These are phyloP conservation scores for Glaucomys volans DNA, from an alignment of 2,113 vertebrate genomes.

Conservation along the genomic window DNA sequence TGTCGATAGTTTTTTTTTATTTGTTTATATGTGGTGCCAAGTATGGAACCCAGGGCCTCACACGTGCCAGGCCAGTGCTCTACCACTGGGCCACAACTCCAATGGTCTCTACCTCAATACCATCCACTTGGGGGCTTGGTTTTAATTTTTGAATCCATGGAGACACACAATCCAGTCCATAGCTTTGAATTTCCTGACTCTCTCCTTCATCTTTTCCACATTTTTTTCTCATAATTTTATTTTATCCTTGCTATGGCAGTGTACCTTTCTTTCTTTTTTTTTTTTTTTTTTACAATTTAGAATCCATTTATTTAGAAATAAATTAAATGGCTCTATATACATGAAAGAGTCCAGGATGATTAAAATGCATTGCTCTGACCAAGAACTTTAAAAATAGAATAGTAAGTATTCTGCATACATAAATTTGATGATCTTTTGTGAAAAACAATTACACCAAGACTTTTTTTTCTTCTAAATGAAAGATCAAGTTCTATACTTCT, in stretches of 20 bases:
- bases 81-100: too few relatives aligned
- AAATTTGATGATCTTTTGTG: background rate
- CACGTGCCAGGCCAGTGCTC: too few relatives aligned
- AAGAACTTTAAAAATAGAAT: constrained; percentile 2
- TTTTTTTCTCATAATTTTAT: constrained; percentile 41
- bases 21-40: too few relatives aligned
- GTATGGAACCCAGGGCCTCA: too few relatives aligned
- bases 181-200: background rate
- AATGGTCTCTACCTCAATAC: too few relatives aligned
- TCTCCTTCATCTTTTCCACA: background rate
- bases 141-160: background rate
- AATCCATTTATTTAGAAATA: too few relatives aligned
- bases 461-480: background rate
- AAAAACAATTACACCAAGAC: background rate
- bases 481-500: background rate
- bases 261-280: too few relatives aligned
- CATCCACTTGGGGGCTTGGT: rapidly evolving
- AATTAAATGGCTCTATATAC: too few relatives aligned
- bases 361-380: background rate
- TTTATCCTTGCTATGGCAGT: background rate
- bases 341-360: background rate
- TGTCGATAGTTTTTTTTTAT: too few relatives aligned
- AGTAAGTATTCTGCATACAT: background rate
- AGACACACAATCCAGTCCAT: background rate
- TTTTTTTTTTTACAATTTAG: too few relatives aligned